Conservation (phyloP, 2,888 invertebrate species). For the Hyposoter dolosus region DNA sequence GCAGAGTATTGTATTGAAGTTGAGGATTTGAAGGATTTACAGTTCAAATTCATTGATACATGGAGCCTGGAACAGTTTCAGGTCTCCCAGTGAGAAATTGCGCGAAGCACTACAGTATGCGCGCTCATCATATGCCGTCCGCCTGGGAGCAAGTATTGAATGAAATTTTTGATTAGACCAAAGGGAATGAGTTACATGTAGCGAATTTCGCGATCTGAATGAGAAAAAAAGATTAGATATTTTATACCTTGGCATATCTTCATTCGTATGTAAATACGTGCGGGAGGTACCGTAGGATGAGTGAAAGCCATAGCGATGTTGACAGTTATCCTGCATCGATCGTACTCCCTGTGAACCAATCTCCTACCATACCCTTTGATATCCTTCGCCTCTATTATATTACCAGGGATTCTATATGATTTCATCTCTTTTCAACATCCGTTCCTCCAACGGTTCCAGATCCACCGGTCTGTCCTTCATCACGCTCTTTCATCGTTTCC, state of each 20-base stretch:
- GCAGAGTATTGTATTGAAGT: neutral
- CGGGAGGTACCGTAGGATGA: slow-evolving; percentile 20
- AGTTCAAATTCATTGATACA: neutral
- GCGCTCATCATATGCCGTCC: slow-evolving; percentile 22
- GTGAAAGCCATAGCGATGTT: slow-evolving; percentile 23
- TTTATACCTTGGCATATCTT: neutral
- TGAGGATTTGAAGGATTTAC: slow-evolving; percentile 8
- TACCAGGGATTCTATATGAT: slow-evolving; percentile 77
- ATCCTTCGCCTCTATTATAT: slow-evolving; percentile 79
- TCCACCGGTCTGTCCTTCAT: slow-evolving; percentile 33
- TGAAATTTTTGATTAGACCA: slow-evolving; percentile 9
- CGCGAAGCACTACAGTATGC: slow-evolving; percentile 49
- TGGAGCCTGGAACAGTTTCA: slow-evolving; percentile 20
- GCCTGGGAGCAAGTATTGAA: slow-evolving; percentile 40
- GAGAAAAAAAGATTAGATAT: slow-evolving; percentile 15
- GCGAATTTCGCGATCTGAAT: slow-evolving; percentile 44
- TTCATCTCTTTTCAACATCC: slow-evolving; percentile 60
- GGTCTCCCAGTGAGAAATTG: slow-evolving; percentile 40
- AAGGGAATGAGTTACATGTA: slow-evolving; percentile 33
- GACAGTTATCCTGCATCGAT: slow-evolving; percentile 68
- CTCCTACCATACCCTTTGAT: slow-evolving; percentile 77
- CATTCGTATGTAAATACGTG: slow-evolving; percentile 6
- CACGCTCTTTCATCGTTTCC: slow-evolving; percentile 29
- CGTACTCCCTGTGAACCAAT: slow-evolving; percentile 77
- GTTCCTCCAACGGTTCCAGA: slow-evolving; percentile 28